phyloP scores from a whole-genome alignment of 2,113 vertebrate species.

The Mustelus asterias region DNA sequence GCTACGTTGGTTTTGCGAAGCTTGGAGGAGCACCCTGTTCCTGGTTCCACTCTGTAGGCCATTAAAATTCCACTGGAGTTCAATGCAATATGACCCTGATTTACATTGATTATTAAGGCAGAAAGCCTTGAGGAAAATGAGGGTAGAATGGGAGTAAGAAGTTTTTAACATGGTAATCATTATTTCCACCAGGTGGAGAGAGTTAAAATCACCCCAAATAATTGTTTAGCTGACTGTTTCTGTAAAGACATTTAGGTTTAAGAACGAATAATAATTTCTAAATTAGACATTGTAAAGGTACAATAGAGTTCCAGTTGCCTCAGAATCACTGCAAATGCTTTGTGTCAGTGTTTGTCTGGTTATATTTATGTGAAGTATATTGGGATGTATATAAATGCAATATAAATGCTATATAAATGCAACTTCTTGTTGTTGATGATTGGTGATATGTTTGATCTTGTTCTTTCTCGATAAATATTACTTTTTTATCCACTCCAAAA shows the following conservation, averaged over 20 bases:
- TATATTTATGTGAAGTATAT: neutral
- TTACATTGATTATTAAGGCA: neutral
- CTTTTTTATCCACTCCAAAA: neutral
- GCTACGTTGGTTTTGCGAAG: neutral
- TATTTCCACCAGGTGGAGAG: neutral
- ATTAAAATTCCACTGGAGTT: neutral
- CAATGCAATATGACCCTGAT: neutral
- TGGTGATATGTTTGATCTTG: neutral
- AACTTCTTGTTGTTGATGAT: neutral
- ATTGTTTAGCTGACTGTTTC: neutral
- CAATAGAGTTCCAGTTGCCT: neutral
- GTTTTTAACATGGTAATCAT: neutral
- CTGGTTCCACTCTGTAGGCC: neutral
- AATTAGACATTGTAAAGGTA: neutral
- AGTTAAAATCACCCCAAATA: neutral
- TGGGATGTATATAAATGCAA: no score
- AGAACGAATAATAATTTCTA: neutral
- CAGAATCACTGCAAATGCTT: neutral
- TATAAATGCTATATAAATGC: neutral
- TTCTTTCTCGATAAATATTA: neutral
- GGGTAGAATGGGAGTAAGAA: neutral
- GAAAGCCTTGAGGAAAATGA: neutral
- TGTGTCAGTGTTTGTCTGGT: neutral
- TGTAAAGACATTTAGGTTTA: neutral
- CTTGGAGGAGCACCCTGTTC: neutral